These are phyloP conservation scores for Cheirogaleus major DNA, from an alignment of 2,797 vertebrate species.

Conservation along the genomic window DNA sequence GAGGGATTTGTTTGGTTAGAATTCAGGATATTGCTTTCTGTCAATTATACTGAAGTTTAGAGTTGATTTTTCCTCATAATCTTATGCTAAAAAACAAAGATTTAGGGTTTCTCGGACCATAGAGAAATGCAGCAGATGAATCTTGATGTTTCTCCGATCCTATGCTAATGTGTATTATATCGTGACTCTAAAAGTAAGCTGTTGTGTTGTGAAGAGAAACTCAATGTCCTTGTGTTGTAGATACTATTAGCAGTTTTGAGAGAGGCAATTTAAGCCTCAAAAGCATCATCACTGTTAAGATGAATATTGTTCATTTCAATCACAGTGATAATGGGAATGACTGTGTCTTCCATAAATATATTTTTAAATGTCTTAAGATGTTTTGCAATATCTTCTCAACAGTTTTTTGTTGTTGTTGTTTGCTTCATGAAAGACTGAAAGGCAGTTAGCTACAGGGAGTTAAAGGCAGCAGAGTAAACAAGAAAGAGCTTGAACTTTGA, in stretches of 20 bases:
- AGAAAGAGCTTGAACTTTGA: not conserved
- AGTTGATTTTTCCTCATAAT: not conserved
- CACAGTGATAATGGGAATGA: not conserved
- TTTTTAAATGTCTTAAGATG: not conserved
- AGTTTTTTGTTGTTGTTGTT: not conserved
- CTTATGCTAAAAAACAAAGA: not conserved
- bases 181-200: not conserved
- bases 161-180: not conserved
- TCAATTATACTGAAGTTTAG: not conserved
- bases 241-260: not conserved
- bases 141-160: not conserved
- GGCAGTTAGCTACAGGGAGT: not conserved
- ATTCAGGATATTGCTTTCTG: not conserved
- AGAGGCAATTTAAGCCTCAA: not conserved
- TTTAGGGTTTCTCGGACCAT: not conserved
- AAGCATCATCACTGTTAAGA: not conserved
- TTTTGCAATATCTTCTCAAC: not conserved
- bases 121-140: not conserved
- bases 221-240: not conserved
- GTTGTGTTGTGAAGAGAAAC: not conserved
- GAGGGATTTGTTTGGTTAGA: not conserved
- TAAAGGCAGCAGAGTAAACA: not conserved
- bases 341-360: constrained; percentile 17
- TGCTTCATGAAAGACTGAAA: not conserved
- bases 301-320: constrained; percentile 1